These are phyloP conservation scores for Ylistrum balloti DNA, from an alignment of 1,140 invertebrate species.

Conservation along the genomic window DNA sequence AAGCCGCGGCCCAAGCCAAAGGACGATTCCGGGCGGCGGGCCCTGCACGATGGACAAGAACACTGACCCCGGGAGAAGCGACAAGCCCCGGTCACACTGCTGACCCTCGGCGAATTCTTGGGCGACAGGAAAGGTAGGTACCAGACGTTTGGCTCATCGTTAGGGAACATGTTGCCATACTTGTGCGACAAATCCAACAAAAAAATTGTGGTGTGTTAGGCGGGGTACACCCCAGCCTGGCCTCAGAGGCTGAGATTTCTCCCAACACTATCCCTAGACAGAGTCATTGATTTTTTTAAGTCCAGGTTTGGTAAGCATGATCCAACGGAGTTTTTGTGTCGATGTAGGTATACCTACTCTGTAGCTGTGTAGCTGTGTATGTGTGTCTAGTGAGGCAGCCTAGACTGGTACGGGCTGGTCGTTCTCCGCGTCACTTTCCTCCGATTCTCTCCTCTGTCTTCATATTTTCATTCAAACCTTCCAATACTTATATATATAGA, in stretches of 20 bases:
- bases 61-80: conserved; percentile 29
- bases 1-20: background rate
- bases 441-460: conserved; percentile 12
- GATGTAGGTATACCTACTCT: conserved; percentile 22
- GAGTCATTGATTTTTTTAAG: conserved; percentile 27
- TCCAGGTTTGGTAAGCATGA: conserved; percentile 24
- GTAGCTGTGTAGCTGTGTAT: background rate
- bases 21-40: conserved; percentile 13
- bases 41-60: background rate
- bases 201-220: background rate
- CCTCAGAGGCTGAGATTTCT: conserved; percentile 4
- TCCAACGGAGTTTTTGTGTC: conserved; percentile 29
- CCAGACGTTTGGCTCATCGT: conserved; percentile 14
- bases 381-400: background rate
- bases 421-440: background rate
- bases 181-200: background rate
- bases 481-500: background rate
- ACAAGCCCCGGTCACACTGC: conserved; percentile 18
- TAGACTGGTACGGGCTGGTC: too few relatives aligned
- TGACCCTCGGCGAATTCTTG: conserved; percentile 9
- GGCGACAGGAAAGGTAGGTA: background rate
- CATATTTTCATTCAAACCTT: too few relatives aligned
- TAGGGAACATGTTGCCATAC: conserved; percentile 16
- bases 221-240: conserved; percentile 4
- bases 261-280: conserved; percentile 24